Percentiles rank a stretch among this genome's conserved stretches.
Evolutionary conservation across 1,140 invertebrate genomes (phyloP).

Genomic region (Eufriesea mexicana): DNA sequence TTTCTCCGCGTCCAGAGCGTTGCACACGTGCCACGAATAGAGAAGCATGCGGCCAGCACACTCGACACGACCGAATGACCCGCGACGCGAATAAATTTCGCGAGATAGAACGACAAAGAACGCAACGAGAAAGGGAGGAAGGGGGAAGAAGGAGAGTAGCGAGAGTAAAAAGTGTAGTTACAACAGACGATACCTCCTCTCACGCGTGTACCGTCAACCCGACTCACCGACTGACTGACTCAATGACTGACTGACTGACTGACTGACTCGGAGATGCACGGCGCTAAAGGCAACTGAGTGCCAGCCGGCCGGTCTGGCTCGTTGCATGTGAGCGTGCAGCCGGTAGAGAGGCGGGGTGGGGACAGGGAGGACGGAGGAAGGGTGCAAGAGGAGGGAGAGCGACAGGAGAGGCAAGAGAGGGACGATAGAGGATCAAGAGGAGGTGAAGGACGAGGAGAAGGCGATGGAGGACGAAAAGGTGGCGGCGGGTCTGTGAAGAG

Average conservation of each 20-base stretch:
- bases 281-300: constrained; percentile 70
- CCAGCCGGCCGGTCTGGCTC: constrained; percentile 69
- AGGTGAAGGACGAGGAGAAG: constrained; percentile 42
- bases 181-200: constrained; percentile 40
- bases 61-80: constrained; percentile 12
- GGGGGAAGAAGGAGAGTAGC: neutral
- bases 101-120: neutral
- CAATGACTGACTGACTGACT: constrained; percentile 66
- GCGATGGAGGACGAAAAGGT: constrained; percentile 46
- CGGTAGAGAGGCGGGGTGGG: neutral
- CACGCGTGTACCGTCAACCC: constrained; percentile 53
- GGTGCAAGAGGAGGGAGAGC: constrained; percentile 14
- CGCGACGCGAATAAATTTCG: neutral
- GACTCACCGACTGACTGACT: constrained; percentile 60
- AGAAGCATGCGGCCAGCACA: constrained; percentile 15
- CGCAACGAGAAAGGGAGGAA: neutral
- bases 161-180: constrained; percentile 18
- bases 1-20: neutral
- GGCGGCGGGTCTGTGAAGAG: neutral
- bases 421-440: constrained; percentile 42
- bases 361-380: constrained; percentile 1
- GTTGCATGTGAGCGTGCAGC: constrained; percentile 67
- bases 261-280: constrained; percentile 69
- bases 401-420: neutral
- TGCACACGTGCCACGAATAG: constrained; percentile 26